Conservation (phyloP, 2,888 invertebrate genomes). For the Stictocephala bisonia region DNA sequence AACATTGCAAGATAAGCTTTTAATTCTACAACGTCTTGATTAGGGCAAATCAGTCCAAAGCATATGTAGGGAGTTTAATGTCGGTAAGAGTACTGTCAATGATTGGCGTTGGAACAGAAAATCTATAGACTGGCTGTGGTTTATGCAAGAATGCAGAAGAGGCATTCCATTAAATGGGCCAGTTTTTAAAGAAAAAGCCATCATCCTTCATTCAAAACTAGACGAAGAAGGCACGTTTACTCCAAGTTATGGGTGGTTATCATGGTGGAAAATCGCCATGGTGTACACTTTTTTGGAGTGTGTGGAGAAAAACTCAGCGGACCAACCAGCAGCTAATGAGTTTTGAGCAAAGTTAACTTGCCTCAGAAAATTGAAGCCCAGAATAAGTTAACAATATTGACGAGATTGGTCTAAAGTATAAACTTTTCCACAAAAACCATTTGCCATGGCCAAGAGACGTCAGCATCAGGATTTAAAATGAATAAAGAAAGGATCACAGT, state of each 20-base stretch:
- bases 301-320: conserved; percentile 50
- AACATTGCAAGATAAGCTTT: too few species aligned
- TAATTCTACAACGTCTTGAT: too few species aligned
- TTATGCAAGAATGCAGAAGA: conserved; percentile 46
- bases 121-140: conserved; percentile 47
- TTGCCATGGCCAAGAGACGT: neutral
- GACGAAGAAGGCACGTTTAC: conserved; percentile 39
- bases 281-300: conserved; percentile 46
- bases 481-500: conserved; percentile 30
- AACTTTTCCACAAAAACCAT: neutral
- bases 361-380: neutral
- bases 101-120: neutral
- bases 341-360: conserved; percentile 26
- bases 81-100: conserved; percentile 19
- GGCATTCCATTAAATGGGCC: conserved; percentile 48
- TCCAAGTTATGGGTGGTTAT: conserved; percentile 51
- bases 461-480: neutral
- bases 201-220: conserved; percentile 48
- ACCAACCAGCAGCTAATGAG: conserved; percentile 38
- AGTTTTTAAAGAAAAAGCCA: conserved; percentile 51
- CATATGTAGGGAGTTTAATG: conserved; percentile 12
- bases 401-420: conserved; percentile 12
- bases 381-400: conserved; percentile 23
- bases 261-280: conserved; percentile 49
- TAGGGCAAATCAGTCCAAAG: neutral